Percentiles rank a stretch among this genome's conserved stretches.
Evolutionary conservation across 2,113 vertebrate species (phyloP).

Genomic region (Strix uralensis): DNA sequence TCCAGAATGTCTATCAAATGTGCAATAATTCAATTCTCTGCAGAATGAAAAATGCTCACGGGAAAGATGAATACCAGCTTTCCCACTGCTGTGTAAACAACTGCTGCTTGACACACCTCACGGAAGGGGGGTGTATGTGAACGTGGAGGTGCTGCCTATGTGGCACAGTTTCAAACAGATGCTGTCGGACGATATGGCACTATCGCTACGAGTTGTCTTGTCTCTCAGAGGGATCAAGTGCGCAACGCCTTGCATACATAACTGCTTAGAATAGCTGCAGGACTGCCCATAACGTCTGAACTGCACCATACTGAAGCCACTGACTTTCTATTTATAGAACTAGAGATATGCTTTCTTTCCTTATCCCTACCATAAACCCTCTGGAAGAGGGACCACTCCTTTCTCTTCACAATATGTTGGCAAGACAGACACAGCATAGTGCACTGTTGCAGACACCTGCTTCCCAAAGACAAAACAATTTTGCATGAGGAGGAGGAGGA

Average conservation of each 20-base stretch:
- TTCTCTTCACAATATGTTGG: neutral
- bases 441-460: neutral
- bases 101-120: neutral
- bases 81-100: neutral
- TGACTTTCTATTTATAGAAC: neutral
- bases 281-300: neutral
- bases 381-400: neutral
- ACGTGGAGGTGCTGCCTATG: rapidly evolving
- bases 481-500: neutral
- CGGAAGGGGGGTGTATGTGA: neutral
- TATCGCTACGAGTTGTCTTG: neutral
- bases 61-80: neutral
- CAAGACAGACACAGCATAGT: neutral
- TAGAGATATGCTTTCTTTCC: neutral
- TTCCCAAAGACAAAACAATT: neutral
- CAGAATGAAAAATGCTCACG: neutral
- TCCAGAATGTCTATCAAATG: rapidly evolving
- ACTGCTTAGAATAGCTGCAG: neutral
- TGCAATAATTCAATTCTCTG: rapidly evolving
- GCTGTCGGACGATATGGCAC: rapidly evolving
- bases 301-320: neutral
- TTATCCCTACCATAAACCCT: neutral
- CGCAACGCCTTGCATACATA: rapidly evolving
- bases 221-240: neutral
- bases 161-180: neutral